Evolutionary conservation across 2,888 invertebrate genomes (phyloP).

Genomic region (Synergus gifuensis): DNA sequence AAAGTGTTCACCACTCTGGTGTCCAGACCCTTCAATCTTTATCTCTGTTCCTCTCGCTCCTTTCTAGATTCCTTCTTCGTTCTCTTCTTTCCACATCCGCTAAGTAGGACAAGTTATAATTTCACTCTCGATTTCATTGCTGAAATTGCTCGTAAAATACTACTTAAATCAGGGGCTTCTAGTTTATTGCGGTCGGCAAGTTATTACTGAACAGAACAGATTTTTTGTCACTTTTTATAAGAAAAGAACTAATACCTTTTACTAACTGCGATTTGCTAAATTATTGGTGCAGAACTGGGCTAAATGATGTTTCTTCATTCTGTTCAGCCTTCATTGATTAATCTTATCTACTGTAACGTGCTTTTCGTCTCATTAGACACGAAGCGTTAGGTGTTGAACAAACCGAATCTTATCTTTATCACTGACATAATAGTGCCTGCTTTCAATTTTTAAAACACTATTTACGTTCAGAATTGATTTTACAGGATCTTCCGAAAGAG

Average conservation of each 20-base stretch:
- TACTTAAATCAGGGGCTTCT: neutral
- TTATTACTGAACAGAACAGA: neutral
- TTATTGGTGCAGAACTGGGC: slow-evolving; percentile 11
- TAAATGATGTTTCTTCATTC: too few species aligned
- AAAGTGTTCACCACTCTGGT: slow-evolving; percentile 49
- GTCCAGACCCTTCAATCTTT: slow-evolving; percentile 47
- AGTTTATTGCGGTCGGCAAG: neutral
- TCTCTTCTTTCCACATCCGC: slow-evolving; percentile 51
- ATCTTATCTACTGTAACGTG: too few species aligned
- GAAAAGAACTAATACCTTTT: neutral
- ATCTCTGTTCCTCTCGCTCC: slow-evolving; percentile 42
- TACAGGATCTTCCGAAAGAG: slow-evolving; percentile 10
- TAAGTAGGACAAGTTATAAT: slow-evolving; percentile 61
- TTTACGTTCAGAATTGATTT: slow-evolving; percentile 8
- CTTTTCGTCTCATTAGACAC: neutral
- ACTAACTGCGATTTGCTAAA: slow-evolving; percentile 18
- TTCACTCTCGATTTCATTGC: slow-evolving; percentile 59
- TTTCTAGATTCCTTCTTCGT: slow-evolving; percentile 36
- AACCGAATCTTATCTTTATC: neutral
- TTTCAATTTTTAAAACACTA: neutral
- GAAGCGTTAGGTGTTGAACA: neutral
- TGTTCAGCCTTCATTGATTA: neutral
- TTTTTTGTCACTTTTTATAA: neutral
- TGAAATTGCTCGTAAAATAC: slow-evolving; percentile 48
- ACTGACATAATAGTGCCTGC: neutral